Evolutionary conservation across 2,888 invertebrate species (phyloP), one percentile per base, ranked within the genome.

Genomic region (Synanthedon myopaeformis): DNA sequence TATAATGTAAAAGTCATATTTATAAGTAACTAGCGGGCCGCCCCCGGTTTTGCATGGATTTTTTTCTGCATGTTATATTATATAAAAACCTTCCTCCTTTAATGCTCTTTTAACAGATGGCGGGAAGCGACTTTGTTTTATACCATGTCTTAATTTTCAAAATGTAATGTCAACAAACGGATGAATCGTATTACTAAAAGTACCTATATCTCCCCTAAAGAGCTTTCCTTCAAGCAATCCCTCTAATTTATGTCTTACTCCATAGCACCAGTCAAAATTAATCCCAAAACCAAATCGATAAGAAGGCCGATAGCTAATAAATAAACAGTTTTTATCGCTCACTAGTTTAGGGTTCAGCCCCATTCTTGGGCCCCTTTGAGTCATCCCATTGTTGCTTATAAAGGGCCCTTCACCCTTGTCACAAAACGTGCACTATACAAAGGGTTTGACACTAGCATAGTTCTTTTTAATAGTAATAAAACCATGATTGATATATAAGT

Each of bases 371-470:
- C 45, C 45, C 45, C 45, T 45, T 45, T 14, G 45, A 45, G 45
- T 14, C 45, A 55, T 63, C 57, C 70, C 55, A 66, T 77, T 76
- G 76, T 79, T 67, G 56, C 57, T 57, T 51, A 35, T 35, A 45
- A 66, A 74, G 75, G 74, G 74, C 67, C 62, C 73, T 56, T 51
- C 54, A 67, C 69, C 70, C 72, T 67, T 54, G 64, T 69, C 6
- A 59, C 59, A 52, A 63, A 65, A 80, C 83, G 84, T 84, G 84
- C 76, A 69, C 57, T 60, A 56, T 55, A 84, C 82, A 85, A 84
- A 82, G 80, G 84, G 78, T 74, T 74, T 67, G 62, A 59, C 56
- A 54, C 61, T 58, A 66, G 64, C 45, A 45, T 45, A n/a, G 45
- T 45, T n/a, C 45, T 45, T 45, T 61, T 13, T 71, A 69, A 63